Conservation (phyloP, 2,113 vertebrate genomes). For the Platysternon megacephalum region DNA sequence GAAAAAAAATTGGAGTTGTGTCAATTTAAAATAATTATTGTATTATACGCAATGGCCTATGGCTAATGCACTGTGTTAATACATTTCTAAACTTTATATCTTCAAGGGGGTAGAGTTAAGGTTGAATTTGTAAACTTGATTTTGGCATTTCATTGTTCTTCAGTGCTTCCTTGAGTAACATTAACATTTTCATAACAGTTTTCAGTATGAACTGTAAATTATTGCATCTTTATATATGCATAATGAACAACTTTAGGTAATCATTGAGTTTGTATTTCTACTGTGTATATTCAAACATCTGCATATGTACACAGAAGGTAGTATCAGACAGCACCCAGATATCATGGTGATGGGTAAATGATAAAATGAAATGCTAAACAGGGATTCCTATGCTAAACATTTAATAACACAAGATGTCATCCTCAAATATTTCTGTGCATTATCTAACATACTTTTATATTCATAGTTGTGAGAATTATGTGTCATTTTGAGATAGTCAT, state of each 20-base stretch:
- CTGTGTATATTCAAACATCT: fast-evolving
- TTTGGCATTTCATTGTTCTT: neutral
- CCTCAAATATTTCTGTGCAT: neutral
- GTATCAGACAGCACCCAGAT: fast-evolving
- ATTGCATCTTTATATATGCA: neutral
- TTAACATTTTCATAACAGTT: neutral
- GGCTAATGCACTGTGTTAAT: neutral
- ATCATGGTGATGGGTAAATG: neutral
- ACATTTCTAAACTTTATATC: neutral
- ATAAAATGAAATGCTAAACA: neutral
- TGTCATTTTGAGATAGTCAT: neutral
- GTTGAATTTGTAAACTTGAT: neutral
- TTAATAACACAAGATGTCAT: neutral
- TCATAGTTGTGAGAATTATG: neutral
- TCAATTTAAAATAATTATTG: neutral
- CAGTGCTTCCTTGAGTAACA: neutral
- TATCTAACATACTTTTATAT: neutral
- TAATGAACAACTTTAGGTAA: neutral
- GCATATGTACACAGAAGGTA: neutral
- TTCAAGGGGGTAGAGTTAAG: fast-evolving
- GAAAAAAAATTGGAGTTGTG: neutral
- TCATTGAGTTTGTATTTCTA: neutral
- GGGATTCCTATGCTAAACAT: neutral
- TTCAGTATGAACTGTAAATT: neutral
- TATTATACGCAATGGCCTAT: neutral